Evolutionary conservation across 1,140 invertebrate genomes (phyloP).

Genomic region (Elysia chlorotica): DNA sequence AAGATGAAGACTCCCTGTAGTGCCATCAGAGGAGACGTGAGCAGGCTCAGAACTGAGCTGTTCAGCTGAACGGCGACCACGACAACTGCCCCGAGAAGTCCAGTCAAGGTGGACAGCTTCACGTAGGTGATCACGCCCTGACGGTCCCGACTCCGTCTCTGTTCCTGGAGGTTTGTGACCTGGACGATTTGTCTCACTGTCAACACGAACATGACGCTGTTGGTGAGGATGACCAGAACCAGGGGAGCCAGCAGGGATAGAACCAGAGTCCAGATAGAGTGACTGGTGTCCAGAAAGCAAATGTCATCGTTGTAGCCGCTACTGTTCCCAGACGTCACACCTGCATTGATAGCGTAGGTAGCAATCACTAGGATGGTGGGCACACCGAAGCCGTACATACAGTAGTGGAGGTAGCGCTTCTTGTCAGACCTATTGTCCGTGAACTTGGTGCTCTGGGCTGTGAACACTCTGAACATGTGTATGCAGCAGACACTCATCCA

Average conservation of each 20-base stretch:
- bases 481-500: constrained; percentile 1
- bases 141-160: background rate
- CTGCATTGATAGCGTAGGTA: background rate
- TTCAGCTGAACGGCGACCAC: background rate
- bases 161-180: background rate
- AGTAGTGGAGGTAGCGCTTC: background rate
- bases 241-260: background rate
- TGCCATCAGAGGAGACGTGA: background rate
- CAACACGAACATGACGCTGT: background rate
- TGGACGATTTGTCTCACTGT: background rate
- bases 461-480: background rate
- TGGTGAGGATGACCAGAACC: too few species aligned
- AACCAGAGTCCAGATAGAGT: background rate
- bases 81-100: background rate
- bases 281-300: background rate
- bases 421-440: background rate
- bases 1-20: constrained; percentile 10
- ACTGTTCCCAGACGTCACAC: background rate
- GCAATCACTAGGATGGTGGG: background rate
- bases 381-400: background rate
- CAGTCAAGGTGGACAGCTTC: constrained; percentile 3
- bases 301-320: background rate
- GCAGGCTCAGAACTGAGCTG: background rate
- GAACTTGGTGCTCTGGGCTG: background rate
- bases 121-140: constrained; percentile 3